Conservation (phyloP, 2,797 vertebrate genomes). For the Sebastes oblongus region DNA sequence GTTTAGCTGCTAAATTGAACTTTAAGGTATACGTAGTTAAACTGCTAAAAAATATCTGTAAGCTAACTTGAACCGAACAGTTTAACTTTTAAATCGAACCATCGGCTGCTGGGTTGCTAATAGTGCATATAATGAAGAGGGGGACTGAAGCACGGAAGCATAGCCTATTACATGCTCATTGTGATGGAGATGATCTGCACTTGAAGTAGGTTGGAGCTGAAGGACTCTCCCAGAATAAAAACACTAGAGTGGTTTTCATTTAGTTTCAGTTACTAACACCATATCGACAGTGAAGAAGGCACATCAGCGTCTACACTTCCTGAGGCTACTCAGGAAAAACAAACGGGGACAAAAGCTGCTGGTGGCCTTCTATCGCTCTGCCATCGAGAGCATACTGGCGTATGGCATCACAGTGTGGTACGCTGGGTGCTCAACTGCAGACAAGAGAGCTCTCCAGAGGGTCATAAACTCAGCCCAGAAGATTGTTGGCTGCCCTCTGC, state of each 20-base stretch:
- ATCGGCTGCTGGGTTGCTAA: background rate
- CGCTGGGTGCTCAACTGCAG: no score
- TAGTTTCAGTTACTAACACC: no score
- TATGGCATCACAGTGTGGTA: no score
- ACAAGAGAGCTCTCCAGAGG: no score
- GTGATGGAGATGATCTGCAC: slow-evolving; percentile 12
- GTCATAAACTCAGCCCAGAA: no score
- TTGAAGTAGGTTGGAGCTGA: background rate
- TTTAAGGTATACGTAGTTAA: background rate
- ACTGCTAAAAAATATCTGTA: background rate
- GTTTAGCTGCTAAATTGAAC: background rate
- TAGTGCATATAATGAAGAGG: background rate
- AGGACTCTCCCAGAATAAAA: slow-evolving; percentile 9
- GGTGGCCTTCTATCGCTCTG: no score
- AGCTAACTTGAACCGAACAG: background rate
- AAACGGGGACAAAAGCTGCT: no score
- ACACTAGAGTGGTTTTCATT: slow-evolving; percentile 9
- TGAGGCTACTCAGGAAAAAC: no score
- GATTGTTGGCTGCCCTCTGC: background rate
- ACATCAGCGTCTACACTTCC: no score
- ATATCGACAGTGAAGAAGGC: no score
- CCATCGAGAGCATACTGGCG: no score
- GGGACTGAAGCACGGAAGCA: background rate
- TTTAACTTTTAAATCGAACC: background rate
- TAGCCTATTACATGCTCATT: background rate